Base-by-base conservation (phyloP, 2,113 vertebrate species). In the Melanostigma gelatinosum region DNA sequence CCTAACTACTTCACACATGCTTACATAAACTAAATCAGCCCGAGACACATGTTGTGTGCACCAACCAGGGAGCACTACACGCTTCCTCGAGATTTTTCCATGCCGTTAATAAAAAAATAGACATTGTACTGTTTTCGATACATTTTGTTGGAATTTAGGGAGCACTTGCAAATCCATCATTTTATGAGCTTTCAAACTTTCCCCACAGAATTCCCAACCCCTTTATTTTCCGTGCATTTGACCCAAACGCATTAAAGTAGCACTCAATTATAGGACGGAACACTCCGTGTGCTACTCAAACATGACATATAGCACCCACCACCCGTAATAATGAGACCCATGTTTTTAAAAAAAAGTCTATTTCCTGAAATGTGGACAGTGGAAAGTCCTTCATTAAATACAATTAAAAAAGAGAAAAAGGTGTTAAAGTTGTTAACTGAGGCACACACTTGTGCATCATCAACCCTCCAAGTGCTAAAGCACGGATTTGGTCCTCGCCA, bases 81-180 rank as follows among this genome's bases (percentile, higher is more conserved):
- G 12, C 73, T 88, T 83, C 82, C 87, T 85, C 72, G n/a, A 76
- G 66, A 16, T 87, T 83, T 90, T 91, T 93, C 84, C 88, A 83
- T 72, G 76, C 72, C 65, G 69, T 86, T 89, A 88, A 92, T 86
- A 80, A 84, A 89, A 32, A 34, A 84, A 85, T 82, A 82, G 84
- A 89, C 89, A 87, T 69, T 83, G 62, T 42, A 71, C 75, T 65
- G 83, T 91, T 92, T 92, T 87, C 73, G 86, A 73, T 79, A 79
- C 60, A n/a, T 86, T 91, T 91, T 83, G 81, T 82, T 84, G 82
- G 88, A 83, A 89, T 82, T 86, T 60, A 29, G 83, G 83, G 87
- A 89, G 82, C 80, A 73, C 77, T 93, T 90, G 84, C 77, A 84
- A 87, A 93, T 88, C 71, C 80, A 90, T 92, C 76, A 77, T 81